phyloP scores from a whole-genome alignment of 2,113 vertebrate genomes.

The Gobius niger region DNA sequence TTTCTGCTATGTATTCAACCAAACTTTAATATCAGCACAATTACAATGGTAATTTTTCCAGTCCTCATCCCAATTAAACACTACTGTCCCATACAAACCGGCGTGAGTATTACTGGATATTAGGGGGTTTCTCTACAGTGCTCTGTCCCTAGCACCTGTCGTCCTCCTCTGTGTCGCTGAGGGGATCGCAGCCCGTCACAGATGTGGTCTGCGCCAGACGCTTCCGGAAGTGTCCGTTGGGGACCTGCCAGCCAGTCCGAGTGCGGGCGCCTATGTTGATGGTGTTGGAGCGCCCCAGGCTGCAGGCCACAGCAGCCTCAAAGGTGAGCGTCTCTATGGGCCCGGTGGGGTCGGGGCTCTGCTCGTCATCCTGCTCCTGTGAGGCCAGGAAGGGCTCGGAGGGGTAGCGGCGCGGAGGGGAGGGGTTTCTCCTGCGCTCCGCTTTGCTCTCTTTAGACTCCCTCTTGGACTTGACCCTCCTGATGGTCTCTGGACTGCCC shows the following conservation, averaged over 20 bases:
- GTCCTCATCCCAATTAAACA: background rate
- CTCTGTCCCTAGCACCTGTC: slow-evolving; percentile 86
- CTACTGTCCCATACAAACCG: background rate
- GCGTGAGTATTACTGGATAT: slow-evolving; percentile 23
- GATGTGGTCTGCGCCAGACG: slow-evolving; percentile 85
- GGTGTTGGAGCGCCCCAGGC: slow-evolving; percentile 93
- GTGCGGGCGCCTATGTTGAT: slow-evolving; percentile 84
- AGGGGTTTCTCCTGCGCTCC: slow-evolving; percentile 45
- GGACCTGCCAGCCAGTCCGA: slow-evolving; percentile 93
- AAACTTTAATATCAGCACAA: background rate
- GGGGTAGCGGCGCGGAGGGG: slow-evolving; percentile 88
- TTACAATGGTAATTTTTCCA: background rate
- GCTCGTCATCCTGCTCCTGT: slow-evolving; percentile 91
- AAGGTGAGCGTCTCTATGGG: slow-evolving; percentile 97
- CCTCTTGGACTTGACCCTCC: slow-evolving; percentile 50
- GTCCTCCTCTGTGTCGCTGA: slow-evolving; percentile 94
- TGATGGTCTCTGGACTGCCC: slow-evolving; percentile 63
- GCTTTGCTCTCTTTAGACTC: slow-evolving; percentile 31
- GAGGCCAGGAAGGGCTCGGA: slow-evolving; percentile 93
- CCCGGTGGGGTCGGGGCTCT: slow-evolving; percentile 88
- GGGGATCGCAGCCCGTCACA: slow-evolving; percentile 85
- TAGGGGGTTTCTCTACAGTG: slow-evolving; percentile 17
- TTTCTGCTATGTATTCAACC: background rate
- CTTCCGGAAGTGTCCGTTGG: slow-evolving; percentile 94
- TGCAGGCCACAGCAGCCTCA: slow-evolving; percentile 93